A percentile compares a stretch with the other conserved stretches of the same genome.
These are phyloP conservation scores for Choreutis nemorana DNA, from an alignment of 2,888 invertebrate species.

Conservation along the genomic window DNA sequence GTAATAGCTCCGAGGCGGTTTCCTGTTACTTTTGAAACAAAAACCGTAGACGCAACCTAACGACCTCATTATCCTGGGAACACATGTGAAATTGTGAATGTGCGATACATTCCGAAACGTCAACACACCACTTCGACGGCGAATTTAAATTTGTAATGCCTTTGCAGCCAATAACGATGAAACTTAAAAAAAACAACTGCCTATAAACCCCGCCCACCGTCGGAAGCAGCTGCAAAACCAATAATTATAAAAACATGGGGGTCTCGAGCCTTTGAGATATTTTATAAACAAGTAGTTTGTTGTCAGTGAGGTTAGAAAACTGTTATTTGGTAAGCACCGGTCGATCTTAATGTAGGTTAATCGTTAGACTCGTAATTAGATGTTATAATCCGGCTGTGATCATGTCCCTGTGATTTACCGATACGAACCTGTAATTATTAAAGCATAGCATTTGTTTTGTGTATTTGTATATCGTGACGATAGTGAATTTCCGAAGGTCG, in stretches of 20 bases:
- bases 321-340: conserved; percentile 23
- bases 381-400: conserved; percentile 2
- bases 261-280: conserved; percentile 45
- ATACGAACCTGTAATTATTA: no score
- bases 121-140: conserved; percentile 50
- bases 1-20: no score
- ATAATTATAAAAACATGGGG: conserved; percentile 56
- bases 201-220: conserved; percentile 41
- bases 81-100: no score
- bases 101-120: conserved; percentile 51
- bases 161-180: conserved; percentile 48
- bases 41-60: conserved; percentile 18
- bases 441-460: no score
- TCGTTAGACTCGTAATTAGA: conserved; percentile 8
- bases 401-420: no score
- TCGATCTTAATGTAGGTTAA: conserved; percentile 15
- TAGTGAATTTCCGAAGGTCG: no score
- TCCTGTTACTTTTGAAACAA: neutral
- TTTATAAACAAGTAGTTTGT: no score
- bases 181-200: conserved; percentile 50
- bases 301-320: conserved; percentile 12
- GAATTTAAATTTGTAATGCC: conserved; percentile 62
- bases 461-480: no score
- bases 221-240: conserved; percentile 61
- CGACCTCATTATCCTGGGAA: conserved; percentile 32